These are phyloP conservation scores for Dicrurus megarhynchus DNA, from an alignment of 2,113 vertebrate genomes.

Conservation along the genomic window DNA sequence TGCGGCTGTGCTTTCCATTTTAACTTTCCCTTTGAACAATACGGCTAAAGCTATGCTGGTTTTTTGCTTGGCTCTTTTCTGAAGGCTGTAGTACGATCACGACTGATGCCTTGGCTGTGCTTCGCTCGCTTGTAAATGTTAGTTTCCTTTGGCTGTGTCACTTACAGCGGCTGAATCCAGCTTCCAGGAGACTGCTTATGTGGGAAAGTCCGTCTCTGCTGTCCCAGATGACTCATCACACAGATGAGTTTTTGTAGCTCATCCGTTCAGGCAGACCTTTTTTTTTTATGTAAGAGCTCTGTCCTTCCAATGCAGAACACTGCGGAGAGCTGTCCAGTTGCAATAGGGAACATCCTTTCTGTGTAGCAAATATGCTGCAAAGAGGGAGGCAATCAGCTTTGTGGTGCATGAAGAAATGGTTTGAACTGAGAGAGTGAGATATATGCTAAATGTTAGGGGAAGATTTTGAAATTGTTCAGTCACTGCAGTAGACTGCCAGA, in stretches of 20 bases:
- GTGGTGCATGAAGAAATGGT: not conserved
- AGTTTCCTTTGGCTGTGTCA: not conserved
- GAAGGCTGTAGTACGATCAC: not conserved
- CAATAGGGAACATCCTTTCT: not conserved
- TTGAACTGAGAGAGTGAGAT: not conserved
- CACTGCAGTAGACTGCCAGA: not conserved
- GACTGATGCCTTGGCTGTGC: not conserved
- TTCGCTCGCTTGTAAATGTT: not conserved
- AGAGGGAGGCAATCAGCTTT: not conserved
- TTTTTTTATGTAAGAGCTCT: not conserved
- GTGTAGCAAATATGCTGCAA: not conserved
- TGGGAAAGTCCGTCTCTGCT: constrained; percentile 21
- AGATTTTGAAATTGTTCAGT: not conserved
- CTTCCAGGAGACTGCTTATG: constrained; percentile 19
- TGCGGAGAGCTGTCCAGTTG: constrained; percentile 31
- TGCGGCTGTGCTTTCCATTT: constrained; percentile 2
- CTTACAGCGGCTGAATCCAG: constrained; percentile 9
- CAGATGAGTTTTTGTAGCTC: constrained; percentile 29
- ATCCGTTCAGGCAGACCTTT: not conserved
- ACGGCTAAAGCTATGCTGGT: not conserved
- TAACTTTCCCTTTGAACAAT: constrained; percentile 8
- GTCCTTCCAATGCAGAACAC: constrained; percentile 1
- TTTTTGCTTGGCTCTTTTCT: not conserved
- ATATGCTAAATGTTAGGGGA: not conserved
- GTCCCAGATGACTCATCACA: constrained; percentile 63